A percentile compares a stretch with the other conserved stretches of the same genome.
Conservation (phyloP, 2,888 invertebrate species). For the Acleris holmiana region DNA sequence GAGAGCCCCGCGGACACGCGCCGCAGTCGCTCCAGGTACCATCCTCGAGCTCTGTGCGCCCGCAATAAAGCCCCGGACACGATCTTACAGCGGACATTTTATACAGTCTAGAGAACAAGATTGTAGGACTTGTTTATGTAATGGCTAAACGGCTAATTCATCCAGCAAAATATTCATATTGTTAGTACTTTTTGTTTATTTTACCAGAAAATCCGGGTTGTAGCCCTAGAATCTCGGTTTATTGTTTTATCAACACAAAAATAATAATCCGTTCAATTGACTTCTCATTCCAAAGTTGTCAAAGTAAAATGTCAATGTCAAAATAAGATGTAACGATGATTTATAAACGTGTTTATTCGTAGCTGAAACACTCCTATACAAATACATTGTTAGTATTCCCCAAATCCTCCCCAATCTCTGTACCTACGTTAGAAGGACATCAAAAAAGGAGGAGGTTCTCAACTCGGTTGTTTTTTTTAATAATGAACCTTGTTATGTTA, state of each 20-base stretch:
- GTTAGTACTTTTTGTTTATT: too few species aligned
- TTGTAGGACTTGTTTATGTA: background rate
- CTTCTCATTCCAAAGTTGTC: background rate
- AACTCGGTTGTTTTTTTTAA: too few species aligned
- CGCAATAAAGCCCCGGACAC: constrained; percentile 95
- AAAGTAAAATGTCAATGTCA: background rate
- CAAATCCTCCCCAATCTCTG: too few species aligned
- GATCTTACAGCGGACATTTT: constrained; percentile 69
- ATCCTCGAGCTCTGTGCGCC: constrained; percentile 87
- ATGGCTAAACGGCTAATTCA: too few species aligned
- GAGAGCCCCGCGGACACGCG: constrained; percentile 92
- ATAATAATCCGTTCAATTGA: too few species aligned
- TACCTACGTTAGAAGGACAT: too few species aligned
- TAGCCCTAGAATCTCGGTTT: too few species aligned
- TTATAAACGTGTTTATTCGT: background rate
- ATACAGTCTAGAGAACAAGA: background rate
- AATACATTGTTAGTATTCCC: too few species aligned
- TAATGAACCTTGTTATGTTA: too few species aligned
- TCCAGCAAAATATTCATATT: too few species aligned
- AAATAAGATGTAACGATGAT: background rate
- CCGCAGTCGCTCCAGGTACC: constrained; percentile 92
- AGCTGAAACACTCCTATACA: constrained; percentile 3
- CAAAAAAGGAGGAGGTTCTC: too few species aligned
- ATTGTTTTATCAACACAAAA: background rate
- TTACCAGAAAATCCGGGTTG: too few species aligned